Evolutionary conservation across 2,113 vertebrate species (phyloP).

Genomic region (Heteronetta atricapilla): DNA sequence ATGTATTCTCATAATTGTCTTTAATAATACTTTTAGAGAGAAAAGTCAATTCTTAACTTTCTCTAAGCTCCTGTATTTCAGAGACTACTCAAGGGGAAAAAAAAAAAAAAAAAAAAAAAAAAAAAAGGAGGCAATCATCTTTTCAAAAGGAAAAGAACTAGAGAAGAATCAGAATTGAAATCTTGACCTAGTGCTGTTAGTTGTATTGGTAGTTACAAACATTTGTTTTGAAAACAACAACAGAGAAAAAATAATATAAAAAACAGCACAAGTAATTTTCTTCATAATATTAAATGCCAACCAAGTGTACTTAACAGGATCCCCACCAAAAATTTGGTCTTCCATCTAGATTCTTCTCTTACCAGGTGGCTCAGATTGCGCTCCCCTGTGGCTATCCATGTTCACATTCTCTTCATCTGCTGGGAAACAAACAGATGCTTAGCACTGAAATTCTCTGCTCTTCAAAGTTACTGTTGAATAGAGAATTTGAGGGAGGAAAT

Average conservation of each 20-base stretch:
- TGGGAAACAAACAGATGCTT: conserved; percentile 3
- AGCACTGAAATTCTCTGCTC: not conserved
- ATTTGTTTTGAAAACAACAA: not conserved
- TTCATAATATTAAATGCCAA: not conserved
- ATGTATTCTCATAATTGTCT: not conserved
- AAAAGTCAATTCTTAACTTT: not conserved
- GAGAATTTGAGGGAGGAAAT: not conserved
- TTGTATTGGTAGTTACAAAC: not conserved
- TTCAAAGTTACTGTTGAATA: not conserved
- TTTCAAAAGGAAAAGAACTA: not conserved
- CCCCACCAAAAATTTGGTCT: not conserved
- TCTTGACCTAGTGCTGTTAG: not conserved
- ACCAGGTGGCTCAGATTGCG: conserved; percentile 70
- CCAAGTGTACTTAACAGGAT: not conserved
- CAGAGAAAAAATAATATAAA: not conserved
- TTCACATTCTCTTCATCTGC: conserved; percentile 74
- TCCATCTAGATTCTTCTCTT: conserved; percentile 15
- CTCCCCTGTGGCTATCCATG: conserved; percentile 63
- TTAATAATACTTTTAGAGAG: not conserved
- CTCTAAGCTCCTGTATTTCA: not conserved
- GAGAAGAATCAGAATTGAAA: not conserved
- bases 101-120: not conserved
- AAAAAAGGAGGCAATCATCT: not conserved
- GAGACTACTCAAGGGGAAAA: not conserved
- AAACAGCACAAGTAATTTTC: not conserved